phyloP scores from a whole-genome alignment of 1,140 invertebrate genomes.

The Drosophila bocki region DNA sequence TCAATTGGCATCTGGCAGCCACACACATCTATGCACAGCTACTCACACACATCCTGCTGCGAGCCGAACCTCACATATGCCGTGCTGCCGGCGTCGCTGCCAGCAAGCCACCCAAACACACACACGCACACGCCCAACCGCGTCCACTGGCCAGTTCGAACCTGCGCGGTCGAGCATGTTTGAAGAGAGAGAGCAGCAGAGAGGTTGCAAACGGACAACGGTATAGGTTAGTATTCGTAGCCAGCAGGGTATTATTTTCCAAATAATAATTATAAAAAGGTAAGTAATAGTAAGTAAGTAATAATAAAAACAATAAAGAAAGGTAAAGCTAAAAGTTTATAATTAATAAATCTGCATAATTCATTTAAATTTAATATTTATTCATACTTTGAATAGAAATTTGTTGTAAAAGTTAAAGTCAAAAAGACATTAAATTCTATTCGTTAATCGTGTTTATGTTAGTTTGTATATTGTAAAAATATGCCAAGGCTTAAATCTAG shows the following conservation, averaged over 20 bases:
- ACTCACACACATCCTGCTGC: slow-evolving; percentile 22
- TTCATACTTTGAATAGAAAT: too few species aligned
- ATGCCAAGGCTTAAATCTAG: too few species aligned
- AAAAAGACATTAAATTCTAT: too few species aligned
- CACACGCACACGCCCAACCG: slow-evolving; percentile 15
- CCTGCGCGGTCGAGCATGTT: slow-evolving; percentile 58
- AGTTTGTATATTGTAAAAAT: too few species aligned
- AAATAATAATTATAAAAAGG: background rate
- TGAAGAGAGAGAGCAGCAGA: slow-evolving; percentile 1
- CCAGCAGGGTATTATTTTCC: background rate
- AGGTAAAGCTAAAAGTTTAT: too few species aligned
- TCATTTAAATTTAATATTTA: too few species aligned
- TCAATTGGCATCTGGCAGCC: slow-evolving; percentile 62
- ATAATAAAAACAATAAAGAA: too few species aligned
- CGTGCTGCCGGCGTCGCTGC: slow-evolving; percentile 26
- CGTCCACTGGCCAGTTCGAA: slow-evolving; percentile 57
- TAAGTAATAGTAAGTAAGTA: too few species aligned
- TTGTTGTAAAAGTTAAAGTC: too few species aligned
- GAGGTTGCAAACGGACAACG: slow-evolving; percentile 36
- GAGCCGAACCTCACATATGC: slow-evolving; percentile 20
- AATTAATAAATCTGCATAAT: too few species aligned
- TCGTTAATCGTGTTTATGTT: too few species aligned
- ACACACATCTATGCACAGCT: slow-evolving; percentile 5
- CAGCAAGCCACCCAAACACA: slow-evolving; percentile 2
- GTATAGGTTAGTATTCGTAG: background rate